Evolutionary conservation across 2,797 vertebrate species (phyloP).

Genomic region (Intellagama lesueurii): DNA sequence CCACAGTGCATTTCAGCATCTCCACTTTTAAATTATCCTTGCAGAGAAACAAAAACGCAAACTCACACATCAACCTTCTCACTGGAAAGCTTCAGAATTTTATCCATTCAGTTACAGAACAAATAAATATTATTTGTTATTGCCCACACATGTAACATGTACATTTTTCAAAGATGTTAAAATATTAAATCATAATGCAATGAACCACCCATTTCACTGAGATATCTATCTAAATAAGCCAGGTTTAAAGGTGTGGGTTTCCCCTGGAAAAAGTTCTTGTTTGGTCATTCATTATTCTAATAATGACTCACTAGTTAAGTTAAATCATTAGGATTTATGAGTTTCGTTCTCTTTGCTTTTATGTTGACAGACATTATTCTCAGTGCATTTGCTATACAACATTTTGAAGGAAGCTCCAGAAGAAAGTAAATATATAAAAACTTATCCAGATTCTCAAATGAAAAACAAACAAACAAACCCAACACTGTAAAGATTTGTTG

Average conservation of each 20-base stretch:
- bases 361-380: constrained; percentile 78
- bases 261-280: constrained; percentile 78
- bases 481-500: constrained; percentile 73
- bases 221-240: constrained; percentile 81
- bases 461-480: constrained; percentile 65
- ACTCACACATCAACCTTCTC: constrained; percentile 80
- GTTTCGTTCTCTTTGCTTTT: constrained; percentile 74
- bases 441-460: constrained; percentile 79
- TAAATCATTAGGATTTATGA: constrained; percentile 73
- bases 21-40: constrained; percentile 80
- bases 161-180: constrained; percentile 73
- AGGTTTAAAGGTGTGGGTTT: constrained; percentile 71
- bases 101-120: constrained; percentile 77
- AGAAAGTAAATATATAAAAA: constrained; percentile 80
- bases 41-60: constrained; percentile 78
- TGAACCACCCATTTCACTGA: constrained; percentile 59
- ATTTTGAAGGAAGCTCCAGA: constrained; percentile 83
- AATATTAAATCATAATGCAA: constrained; percentile 79
- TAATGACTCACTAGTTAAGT: constrained; percentile 64
- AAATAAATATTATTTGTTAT: constrained; percentile 74
- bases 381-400: constrained; percentile 83
- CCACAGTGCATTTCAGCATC: constrained; percentile 84
- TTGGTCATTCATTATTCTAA: constrained; percentile 73
- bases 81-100: constrained; percentile 80
- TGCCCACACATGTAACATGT: constrained; percentile 70